Conservation (phyloP, 2,797 vertebrate genomes). For the Picus viridis region DNA sequence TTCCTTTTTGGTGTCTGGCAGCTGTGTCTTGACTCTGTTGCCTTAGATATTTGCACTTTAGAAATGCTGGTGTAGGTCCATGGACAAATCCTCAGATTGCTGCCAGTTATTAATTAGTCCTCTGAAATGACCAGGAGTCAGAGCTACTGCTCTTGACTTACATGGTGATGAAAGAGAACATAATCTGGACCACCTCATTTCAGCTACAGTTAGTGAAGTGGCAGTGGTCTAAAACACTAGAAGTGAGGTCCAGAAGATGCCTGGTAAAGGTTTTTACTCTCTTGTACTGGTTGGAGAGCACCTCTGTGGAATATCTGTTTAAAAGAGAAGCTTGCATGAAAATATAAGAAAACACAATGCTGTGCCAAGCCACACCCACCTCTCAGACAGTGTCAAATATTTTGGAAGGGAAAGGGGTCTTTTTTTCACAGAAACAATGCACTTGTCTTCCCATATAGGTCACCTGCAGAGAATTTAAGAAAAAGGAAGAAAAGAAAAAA, state of each 20-base stretch:
- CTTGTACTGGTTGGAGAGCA: not conserved
- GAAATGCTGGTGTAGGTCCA: not conserved
- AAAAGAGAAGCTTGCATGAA: not conserved
- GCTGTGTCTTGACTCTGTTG: not conserved
- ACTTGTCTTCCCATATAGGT: conserved; percentile 21
- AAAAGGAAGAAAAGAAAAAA: not conserved
- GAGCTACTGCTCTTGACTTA: not conserved
- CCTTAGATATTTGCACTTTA: not conserved
- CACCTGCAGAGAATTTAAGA: conserved; percentile 33
- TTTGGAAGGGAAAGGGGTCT: conserved; percentile 9
- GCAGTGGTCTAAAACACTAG: not conserved
- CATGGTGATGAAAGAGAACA: not conserved
- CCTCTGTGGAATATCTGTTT: not conserved
- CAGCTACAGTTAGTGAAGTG: not conserved
- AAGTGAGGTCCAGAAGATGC: not conserved
- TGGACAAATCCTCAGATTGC: not conserved
- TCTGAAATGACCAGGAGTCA: not conserved
- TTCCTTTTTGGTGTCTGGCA: not conserved
- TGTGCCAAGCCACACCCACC: conserved; percentile 25
- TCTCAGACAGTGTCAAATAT: conserved; percentile 14
- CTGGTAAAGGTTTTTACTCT: not conserved
- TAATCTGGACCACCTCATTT: not conserved
- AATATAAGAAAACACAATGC: not conserved
- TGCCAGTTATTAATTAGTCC: not conserved
- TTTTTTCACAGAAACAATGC: not conserved